Base-by-base conservation (phyloP, 2,888 invertebrate species). In the Brachylomia viminalis region DNA sequence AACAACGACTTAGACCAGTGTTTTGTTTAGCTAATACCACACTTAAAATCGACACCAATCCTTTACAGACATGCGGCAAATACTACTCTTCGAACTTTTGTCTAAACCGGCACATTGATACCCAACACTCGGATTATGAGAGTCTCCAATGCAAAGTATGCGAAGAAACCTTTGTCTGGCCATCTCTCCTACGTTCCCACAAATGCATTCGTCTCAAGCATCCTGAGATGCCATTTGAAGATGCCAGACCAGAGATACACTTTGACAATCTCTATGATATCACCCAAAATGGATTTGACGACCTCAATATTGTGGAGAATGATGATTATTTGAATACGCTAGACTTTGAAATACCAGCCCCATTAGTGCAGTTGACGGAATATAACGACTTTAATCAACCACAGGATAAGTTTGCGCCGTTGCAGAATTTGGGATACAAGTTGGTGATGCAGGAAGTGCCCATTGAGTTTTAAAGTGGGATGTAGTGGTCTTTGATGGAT, bases 301-400 rank as follows among this genome's bases (percentile, higher is more conserved):
- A 93, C 30, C 80, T 94, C 0, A 92, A 90, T 38, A 91, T 93
- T 11, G 74, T 68, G 0, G 92, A 92, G 0, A 87, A 83, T 62
- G 93, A 94, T 58, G 92, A 94, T 75, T 94, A 94, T 68, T 88
- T 92, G 87, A 90, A 92, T 56, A 77, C 88, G 0, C 82, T 94
- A 0, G 95, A 95, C 75, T 95, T 95, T 89, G 95, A 95, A 33
- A 94, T 96, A 75, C 95, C 96, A 0, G 93, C 93, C 0, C 95
- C 96, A 0, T 90, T 95, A 0, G 95, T 94, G 0, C 91, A 95
- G 71, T 72, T 95, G 30, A 91, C 89, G 0, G 95, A 95, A 69
- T 92, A 87, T 75, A 91, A 92, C 0, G 86, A 86, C 17, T 87
- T 56, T 45, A 72, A 68, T 1, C 61, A 38, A 49, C 2, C 52